Conservation (phyloP, 1,140 invertebrate species). For the Patella vulgata region DNA sequence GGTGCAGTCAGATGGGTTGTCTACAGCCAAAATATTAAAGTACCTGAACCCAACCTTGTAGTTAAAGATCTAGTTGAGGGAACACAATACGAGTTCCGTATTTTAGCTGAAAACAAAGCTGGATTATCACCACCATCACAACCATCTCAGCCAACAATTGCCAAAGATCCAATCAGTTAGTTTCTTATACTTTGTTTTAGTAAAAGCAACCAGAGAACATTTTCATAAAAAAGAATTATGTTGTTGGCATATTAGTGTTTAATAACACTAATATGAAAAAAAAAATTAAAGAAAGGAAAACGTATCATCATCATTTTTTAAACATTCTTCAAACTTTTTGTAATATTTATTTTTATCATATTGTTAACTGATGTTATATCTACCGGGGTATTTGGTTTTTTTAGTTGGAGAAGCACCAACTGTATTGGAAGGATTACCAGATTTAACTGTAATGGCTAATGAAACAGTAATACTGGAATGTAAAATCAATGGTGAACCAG, state of each 20-base stretch:
- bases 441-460: conserved; percentile 45
- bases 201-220: too few relatives aligned
- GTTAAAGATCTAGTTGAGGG: conserved; percentile 83
- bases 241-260: too few relatives aligned
- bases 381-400: too few relatives aligned
- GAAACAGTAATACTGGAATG: conserved; percentile 51
- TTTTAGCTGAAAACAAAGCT: conserved; percentile 96
- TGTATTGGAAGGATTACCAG: conserved; percentile 54
- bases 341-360: too few relatives aligned
- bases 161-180: conserved; percentile 71
- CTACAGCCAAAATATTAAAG: conserved; percentile 76
- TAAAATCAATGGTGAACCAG: conserved; percentile 54
- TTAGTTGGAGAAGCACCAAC: conserved; percentile 57
- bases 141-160: conserved; percentile 76
- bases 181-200: too few relatives aligned
- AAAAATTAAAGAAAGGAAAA: too few relatives aligned
- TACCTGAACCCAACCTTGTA: conserved; percentile 52
- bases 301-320: too few relatives aligned
- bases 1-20: conserved; percentile 72
- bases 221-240: too few relatives aligned
- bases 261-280: too few relatives aligned
- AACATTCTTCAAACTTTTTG: too few relatives aligned
- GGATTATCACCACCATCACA: conserved; percentile 87
- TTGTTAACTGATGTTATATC: too few relatives aligned
- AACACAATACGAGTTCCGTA: conserved; percentile 96